Percentiles rank a stretch among this genome's conserved stretches.
phyloP scores from a whole-genome alignment of 2,113 vertebrate genomes.

The Drymodes brunneopygia region DNA sequence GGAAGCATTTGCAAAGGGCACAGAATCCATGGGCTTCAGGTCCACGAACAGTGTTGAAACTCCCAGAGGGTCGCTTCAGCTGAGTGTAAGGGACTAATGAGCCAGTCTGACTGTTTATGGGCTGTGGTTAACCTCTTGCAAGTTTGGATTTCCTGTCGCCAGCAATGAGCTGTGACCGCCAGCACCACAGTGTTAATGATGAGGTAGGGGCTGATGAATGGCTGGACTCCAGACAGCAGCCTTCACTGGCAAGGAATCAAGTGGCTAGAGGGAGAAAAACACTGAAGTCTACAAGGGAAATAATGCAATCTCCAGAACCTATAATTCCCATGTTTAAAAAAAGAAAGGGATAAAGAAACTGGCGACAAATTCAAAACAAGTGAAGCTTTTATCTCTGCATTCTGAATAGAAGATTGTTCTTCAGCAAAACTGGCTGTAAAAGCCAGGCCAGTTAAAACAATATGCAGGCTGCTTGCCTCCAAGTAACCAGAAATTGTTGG shows the following conservation, averaged over 20 bases:
- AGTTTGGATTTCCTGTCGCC: slow-evolving; percentile 67
- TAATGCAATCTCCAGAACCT: slow-evolving; percentile 71
- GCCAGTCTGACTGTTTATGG: slow-evolving; percentile 54
- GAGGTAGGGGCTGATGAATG: slow-evolving; percentile 61
- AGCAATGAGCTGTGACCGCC: slow-evolving; percentile 64
- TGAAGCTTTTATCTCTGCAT: slow-evolving; percentile 71
- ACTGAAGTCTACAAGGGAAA: slow-evolving; percentile 67
- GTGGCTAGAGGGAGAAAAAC: slow-evolving; percentile 53
- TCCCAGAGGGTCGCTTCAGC: slow-evolving; percentile 30
- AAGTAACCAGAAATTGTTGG: slow-evolving; percentile 75
- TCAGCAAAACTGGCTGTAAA: slow-evolving; percentile 71
- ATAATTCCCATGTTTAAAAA: slow-evolving; percentile 73
- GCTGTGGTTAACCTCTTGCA: slow-evolving; percentile 64
- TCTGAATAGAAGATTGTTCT: slow-evolving; percentile 74
- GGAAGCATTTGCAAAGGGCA: neutral
- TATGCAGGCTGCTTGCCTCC: slow-evolving; percentile 66
- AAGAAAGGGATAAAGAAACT: slow-evolving; percentile 52
- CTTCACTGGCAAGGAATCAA: slow-evolving; percentile 66
- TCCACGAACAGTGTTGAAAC: slow-evolving; percentile 6
- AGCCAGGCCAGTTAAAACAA: slow-evolving; percentile 76
- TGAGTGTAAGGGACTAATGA: slow-evolving; percentile 51
- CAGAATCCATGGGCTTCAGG: neutral
- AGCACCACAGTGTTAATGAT: slow-evolving; percentile 60
- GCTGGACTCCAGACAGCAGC: slow-evolving; percentile 66
- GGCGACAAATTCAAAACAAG: slow-evolving; percentile 68